Base-by-base conservation (phyloP, 2,113 vertebrate genomes). In the Muscicapa adusta region DNA sequence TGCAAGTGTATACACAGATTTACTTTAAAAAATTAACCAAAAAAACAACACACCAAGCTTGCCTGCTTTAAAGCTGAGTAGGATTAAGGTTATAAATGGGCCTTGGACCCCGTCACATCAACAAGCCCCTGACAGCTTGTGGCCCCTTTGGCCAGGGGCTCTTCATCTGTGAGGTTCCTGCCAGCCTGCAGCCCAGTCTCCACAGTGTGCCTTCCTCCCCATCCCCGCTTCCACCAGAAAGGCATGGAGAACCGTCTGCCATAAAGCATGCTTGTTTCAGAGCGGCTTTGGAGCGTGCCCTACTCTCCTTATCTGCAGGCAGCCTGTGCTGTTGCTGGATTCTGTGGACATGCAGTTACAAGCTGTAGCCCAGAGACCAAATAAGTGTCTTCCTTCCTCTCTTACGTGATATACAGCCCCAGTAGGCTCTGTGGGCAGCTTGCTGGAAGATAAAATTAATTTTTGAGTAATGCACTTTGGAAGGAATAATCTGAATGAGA, bases 361-460 rank as follows among this genome's bases (percentile, higher is more conserved):
- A 43, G 60, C 82, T 73, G 79, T 48, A 93, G 60, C 85, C 68
- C 85, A 51, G 92, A 93, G 67, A 94, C 90, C 79, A 93, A 86
- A 68, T 85, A 86, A 91, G 81, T 84, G 71, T 57, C 82, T 93
- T 74, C 77, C 77, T 89, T 88, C 82, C 66, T 88, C 67, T 93
- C 65, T 56, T 74, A 5, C 0, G 28, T 96, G 95, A 95, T 95
- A 85, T 80, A 94, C 93, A 88, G 68, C 82, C 88, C 38, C 0
- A 1, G 68, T 61, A 94, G 94, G 65, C 72, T 94, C 75, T 0
- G 1, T 74, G 72, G 90, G 93, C 93, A 96, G 92, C 95, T 90
- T 94, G 79, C 85, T 93, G 88, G 90, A 95, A 96, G 95, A 96
- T 96, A 96, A 97, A 96, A 96, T 96, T 91, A 97, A 95, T 96